These are phyloP conservation scores for Melieria picta DNA, from an alignment of 2,888 invertebrate species.

Conservation along the genomic window DNA sequence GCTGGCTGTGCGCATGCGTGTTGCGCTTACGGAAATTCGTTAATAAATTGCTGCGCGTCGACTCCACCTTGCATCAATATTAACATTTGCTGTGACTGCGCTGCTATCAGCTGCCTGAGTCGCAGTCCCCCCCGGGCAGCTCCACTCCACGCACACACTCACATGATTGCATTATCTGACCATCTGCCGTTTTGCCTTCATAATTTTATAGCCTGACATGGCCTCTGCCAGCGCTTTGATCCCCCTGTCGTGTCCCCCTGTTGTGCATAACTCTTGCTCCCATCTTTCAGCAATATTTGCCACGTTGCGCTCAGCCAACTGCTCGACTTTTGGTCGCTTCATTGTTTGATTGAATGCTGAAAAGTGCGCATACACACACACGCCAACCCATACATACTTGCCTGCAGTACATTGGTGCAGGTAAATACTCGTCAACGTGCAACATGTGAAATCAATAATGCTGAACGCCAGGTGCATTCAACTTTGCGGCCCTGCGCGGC, in stretches of 20 bases:
- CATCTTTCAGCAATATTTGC: background rate
- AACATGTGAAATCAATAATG: constrained; percentile 27
- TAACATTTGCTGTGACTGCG: constrained; percentile 29
- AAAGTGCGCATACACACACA: background rate
- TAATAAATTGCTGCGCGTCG: constrained; percentile 33
- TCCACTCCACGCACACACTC: constrained; percentile 8
- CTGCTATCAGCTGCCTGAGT: constrained; percentile 11
- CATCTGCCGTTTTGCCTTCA: constrained; percentile 41
- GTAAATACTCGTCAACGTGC: background rate
- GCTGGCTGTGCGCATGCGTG: constrained; percentile 26
- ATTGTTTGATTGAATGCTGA: too few relatives aligned
- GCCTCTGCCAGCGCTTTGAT: background rate
- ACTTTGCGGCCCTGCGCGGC: constrained; percentile 9
- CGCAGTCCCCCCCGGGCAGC: background rate
- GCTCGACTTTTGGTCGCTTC: too few relatives aligned
- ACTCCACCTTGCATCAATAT: constrained; percentile 42
- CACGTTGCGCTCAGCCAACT: too few relatives aligned
- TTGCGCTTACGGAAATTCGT: constrained; percentile 33
- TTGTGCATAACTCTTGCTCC: background rate
- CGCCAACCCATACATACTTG: background rate
- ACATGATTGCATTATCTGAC: constrained; percentile 29
- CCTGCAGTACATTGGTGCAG: background rate
- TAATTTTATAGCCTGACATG: constrained; percentile 22
- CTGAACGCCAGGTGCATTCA: constrained; percentile 44
- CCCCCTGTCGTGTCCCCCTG: background rate